These are phyloP conservation scores for Nannoperca obscura DNA, from an alignment of 2,797 vertebrate species.

Conservation along the genomic window DNA sequence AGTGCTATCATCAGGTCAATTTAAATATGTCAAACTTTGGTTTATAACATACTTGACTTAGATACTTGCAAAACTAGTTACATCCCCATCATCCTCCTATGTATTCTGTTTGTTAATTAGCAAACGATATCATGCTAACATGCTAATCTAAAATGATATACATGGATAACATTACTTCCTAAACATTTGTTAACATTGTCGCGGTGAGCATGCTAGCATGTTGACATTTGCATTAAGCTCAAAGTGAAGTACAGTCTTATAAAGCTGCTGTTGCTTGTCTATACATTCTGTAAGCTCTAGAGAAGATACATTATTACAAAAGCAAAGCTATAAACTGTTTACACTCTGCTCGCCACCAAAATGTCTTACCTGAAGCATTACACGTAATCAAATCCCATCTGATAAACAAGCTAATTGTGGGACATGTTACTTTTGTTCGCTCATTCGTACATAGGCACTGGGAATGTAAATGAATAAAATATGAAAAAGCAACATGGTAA, in stretches of 20 bases:
- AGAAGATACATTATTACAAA: not conserved
- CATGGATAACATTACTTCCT: too few relatives aligned
- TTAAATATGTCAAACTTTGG: not conserved
- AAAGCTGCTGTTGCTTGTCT: not conserved
- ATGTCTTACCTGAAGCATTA: not conserved
- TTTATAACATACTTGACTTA: not conserved
- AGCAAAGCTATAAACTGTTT: not conserved
- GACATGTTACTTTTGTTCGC: not conserved
- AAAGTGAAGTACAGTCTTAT: too few relatives aligned
- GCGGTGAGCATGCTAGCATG: not conserved
- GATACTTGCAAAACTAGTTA: not conserved
- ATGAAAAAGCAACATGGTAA: not conserved
- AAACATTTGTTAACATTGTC: not conserved
- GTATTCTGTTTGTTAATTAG: not conserved
- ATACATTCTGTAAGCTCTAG: not conserved
- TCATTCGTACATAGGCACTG: not conserved
- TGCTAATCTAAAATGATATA: not conserved
- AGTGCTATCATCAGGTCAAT: not conserved
- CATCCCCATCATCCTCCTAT: not conserved
- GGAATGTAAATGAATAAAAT: not conserved
- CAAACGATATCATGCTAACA: not conserved
- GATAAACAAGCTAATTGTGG: not conserved
- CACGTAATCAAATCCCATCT: not conserved
- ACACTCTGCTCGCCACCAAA: not conserved
- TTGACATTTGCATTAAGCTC: not conserved